Conservation (phyloP, 2,113 vertebrate species). For the Fulica atra region DNA sequence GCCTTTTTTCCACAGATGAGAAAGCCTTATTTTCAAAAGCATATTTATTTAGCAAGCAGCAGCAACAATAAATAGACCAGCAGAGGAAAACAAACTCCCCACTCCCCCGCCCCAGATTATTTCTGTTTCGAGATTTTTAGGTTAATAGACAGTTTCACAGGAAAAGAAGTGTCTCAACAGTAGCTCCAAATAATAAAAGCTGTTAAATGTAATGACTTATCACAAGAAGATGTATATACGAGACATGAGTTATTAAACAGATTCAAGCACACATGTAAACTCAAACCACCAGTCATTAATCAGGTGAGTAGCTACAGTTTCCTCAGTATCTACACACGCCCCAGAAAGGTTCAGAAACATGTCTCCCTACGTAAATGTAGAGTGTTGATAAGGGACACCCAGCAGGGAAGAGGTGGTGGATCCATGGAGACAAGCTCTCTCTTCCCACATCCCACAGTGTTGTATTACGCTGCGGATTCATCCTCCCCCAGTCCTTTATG, state of each 20-base stretch:
- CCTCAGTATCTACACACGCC: neutral
- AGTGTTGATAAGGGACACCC: neutral
- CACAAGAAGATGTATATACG: slow-evolving; percentile 65
- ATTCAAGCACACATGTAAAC: slow-evolving; percentile 40
- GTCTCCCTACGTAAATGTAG: neutral
- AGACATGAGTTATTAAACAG: slow-evolving; percentile 64
- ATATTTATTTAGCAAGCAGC: slow-evolving; percentile 51
- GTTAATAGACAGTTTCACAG: slow-evolving; percentile 15
- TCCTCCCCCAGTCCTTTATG: neutral
- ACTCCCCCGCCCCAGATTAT: neutral
- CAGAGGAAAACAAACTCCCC: neutral
- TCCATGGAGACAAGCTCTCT: neutral
- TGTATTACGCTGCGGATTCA: neutral
- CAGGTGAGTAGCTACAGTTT: neutral
- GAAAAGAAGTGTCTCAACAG: slow-evolving; percentile 54
- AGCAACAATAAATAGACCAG: slow-evolving; percentile 61
- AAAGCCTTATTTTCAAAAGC: slow-evolving; percentile 29
- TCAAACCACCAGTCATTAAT: slow-evolving; percentile 6
- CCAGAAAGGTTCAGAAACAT: neutral
- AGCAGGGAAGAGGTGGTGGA: neutral
- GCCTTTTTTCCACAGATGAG: neutral
- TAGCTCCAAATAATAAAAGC: slow-evolving; percentile 54
- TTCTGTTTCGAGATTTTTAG: neutral
- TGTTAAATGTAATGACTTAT: slow-evolving; percentile 65
- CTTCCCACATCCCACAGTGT: neutral